Evolutionary conservation across 2,888 invertebrate species (phyloP).

Genomic region (Lepidochrysops patricia): DNA sequence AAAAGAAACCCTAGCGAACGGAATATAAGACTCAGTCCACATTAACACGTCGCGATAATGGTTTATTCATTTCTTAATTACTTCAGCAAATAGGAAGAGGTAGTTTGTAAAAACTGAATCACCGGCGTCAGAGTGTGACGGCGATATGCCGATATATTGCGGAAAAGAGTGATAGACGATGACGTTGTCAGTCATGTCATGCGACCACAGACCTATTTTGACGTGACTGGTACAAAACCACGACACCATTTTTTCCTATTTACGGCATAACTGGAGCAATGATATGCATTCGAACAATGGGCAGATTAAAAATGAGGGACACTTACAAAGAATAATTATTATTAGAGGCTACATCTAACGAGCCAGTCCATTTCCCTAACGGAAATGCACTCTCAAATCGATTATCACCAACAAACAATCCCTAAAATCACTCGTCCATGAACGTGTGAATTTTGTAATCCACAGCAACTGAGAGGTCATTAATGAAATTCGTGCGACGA

Average conservation of each 20-base stretch:
- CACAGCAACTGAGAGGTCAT: background rate
- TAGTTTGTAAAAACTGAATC: slow-evolving; percentile 35
- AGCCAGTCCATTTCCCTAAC: background rate
- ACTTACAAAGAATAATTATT: background rate
- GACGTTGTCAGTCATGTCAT: slow-evolving; percentile 27
- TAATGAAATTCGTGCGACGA: background rate
- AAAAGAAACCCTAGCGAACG: slow-evolving; percentile 38
- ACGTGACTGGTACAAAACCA: background rate
- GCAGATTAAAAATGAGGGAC: background rate
- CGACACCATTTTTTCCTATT: background rate
- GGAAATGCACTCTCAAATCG: background rate
- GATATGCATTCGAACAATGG: background rate
- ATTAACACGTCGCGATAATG: slow-evolving; percentile 30
- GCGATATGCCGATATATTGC: slow-evolving; percentile 35
- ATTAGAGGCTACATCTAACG: background rate
- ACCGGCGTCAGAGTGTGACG: slow-evolving; percentile 55
- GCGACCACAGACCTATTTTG: slow-evolving; percentile 33
- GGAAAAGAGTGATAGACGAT: slow-evolving; percentile 52
- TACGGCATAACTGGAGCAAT: background rate
- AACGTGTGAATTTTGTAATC: background rate
- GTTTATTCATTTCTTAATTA: slow-evolving; percentile 59
- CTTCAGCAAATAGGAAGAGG: slow-evolving; percentile 52
- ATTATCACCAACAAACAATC: background rate
- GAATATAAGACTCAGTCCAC: slow-evolving; percentile 29
- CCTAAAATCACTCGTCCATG: background rate